These are phyloP conservation scores for Syngnathus acus DNA, from an alignment of 2,797 vertebrate species.

Conservation along the genomic window DNA sequence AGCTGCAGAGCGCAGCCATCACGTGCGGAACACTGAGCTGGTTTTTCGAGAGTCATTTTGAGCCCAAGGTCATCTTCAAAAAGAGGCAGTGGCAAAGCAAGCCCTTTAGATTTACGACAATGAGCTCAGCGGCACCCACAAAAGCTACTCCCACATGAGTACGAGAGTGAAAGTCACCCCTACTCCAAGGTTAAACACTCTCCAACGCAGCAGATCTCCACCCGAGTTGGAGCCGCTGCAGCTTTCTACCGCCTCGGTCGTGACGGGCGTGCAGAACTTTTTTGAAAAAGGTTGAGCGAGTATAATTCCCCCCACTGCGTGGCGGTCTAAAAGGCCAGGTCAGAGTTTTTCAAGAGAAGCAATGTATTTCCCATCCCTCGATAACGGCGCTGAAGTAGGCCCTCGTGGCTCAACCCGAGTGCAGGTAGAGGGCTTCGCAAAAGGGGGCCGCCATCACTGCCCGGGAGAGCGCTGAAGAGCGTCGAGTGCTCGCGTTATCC, in stretches of 20 bases:
- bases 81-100: conserved; percentile 26
- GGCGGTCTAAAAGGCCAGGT: conserved; percentile 69
- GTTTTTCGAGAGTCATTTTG: conserved; percentile 36
- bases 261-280: conserved; percentile 31
- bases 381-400: conserved; percentile 62
- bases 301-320: conserved; percentile 64
- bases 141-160: conserved; percentile 39
- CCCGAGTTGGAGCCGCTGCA: conserved; percentile 31
- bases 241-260: conserved; percentile 24
- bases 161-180: conserved; percentile 49
- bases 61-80: conserved; percentile 57
- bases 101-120: conserved; percentile 16
- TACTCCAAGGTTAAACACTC: conserved; percentile 51
- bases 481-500: not conserved
- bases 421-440: conserved; percentile 57
- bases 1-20: conserved; percentile 19
- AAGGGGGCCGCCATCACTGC: conserved; percentile 48
- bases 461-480: conserved; percentile 7
- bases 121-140: conserved; percentile 30
- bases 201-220: conserved; percentile 40
- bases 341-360: conserved; percentile 66
- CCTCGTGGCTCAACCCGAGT: conserved; percentile 65
- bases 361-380: conserved; percentile 59
- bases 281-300: conserved; percentile 53
- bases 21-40: conserved; percentile 31